Evolutionary conservation across 2,797 vertebrate species (phyloP), one percentile per base, ranked within the genome.

Genomic region (Sebastes dallii): DNA sequence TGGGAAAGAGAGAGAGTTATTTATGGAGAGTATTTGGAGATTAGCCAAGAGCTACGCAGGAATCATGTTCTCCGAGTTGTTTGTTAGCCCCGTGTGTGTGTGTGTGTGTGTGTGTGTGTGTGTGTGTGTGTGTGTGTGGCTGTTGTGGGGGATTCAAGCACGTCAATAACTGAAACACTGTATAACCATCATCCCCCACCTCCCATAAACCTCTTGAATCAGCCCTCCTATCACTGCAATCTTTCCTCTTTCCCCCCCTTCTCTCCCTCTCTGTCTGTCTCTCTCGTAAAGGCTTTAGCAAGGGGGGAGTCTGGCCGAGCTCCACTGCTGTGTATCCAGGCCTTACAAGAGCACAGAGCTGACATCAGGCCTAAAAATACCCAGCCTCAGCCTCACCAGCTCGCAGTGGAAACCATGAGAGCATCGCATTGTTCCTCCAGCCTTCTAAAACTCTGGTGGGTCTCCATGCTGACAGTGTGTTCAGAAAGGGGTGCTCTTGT

Each of bases 291-390:
- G 86, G 82, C 84, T 86, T 81, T 82, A 82, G 91, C 72, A n/a
- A 3, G 71, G 34, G 25, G 52, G 84, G 75, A n/a, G 67, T 88
- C 89, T 94, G 92, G 92, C 90, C 6, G 52, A 59, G 80, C 85
- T 92, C 88, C 92, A 91, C 85, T 83, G 89, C 92, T 89, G 90
- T 93, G 94, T 93, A 93, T 94, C 91, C 94, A 93, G 83, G 91
- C 91, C 94, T 95, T 94, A 95, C 94, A 93, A 93, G 93, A 94
- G 91, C 93, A 92, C 83, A 91, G 88, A 85, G 83, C 89, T 95
- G 94, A 94, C 95, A 94, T 96, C 95, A 96, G 87, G 90, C 86
- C 82, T 91, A 96, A 96, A 97, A 96, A 97, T 97, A 97, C 95
- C 88, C 82, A 66, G 78, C 62, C 75, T 91, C 90, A 65, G 81